Evolutionary conservation across 2,797 vertebrate species (phyloP), one percentile per base, ranked within the genome.

Genomic region (Sebastes aleutianus): DNA sequence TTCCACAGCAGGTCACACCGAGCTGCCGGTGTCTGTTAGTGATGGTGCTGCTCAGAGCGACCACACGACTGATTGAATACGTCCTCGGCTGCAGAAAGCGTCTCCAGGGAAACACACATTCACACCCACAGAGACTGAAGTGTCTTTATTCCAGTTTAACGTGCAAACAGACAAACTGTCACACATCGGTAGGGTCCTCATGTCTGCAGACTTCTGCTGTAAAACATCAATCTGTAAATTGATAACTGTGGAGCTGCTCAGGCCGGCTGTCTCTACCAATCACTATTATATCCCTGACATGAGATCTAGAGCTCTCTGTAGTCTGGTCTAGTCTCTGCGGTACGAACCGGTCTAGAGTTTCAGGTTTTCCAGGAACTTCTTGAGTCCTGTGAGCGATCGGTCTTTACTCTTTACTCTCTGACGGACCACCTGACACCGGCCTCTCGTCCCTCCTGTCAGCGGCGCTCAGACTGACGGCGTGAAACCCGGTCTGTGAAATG

Each of bases 401-500:
- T 27, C 13, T 3, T 54, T 11, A 6, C 18, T 27, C 18, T 3
- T 54, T 11, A 9, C 9, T 32, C 29, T 57, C 12, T 57, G 65
- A 75, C 58, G 13, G 78, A 43, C 20, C 67, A 53, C 69, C 74
- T 54, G 79, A 66, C 79, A 70, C 73, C 58, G 1, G 24, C 58
- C 18, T 22, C 16, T 14, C 13, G 57, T 56, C 22, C 22, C 31
- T 27, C 12, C 39, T 12, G 34, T 71, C 63, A 47, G 7, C 31
- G 0, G 39, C 43, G 6, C 53, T 69, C 56, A 53, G 57, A 20
- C 39, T 4, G 34, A 39, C 61, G 0, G 32, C 53, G 2, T 26
- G 75, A 85, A 82, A 85, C 75, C 27, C 2, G 76, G 43, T 18
- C 43, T 47, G 43, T 47, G 43, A 47, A 47, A 47, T 47, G 43